Conservation (phyloP, 2,797 vertebrate genomes). For the Phalloptychus januarius region DNA sequence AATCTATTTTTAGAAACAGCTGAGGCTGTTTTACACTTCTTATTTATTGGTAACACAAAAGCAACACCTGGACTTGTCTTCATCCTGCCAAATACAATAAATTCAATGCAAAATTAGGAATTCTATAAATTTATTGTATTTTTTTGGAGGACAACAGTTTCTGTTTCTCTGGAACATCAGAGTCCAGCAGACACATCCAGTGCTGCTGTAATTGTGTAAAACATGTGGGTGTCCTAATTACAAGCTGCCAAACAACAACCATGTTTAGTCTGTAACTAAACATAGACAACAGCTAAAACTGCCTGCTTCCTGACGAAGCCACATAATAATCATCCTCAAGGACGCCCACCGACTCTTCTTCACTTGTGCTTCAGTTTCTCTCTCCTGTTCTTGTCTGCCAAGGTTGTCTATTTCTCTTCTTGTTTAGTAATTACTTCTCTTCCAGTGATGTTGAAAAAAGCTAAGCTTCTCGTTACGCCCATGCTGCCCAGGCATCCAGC, state of each 20-base stretch:
- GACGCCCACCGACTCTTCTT: constrained; percentile 35
- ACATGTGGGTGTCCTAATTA: constrained; percentile 65
- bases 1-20: background rate
- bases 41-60: background rate
- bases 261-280: constrained; percentile 37
- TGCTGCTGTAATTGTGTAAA: constrained; percentile 27
- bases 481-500: background rate
- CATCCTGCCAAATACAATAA: background rate
- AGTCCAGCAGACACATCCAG: constrained; percentile 8
- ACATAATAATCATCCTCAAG: constrained; percentile 58
- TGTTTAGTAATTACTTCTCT: constrained; percentile 40
- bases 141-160: background rate
- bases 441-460: constrained; percentile 33
- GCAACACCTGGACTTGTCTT: background rate
- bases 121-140: background rate
- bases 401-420: constrained; percentile 24
- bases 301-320: constrained; percentile 36
- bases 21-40: background rate
- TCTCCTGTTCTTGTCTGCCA: constrained; percentile 15
- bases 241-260: constrained; percentile 49
- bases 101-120: background rate
- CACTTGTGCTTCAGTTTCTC: constrained; percentile 12
- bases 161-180: constrained; percentile 8
- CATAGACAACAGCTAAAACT: constrained; percentile 45
- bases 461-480: constrained; percentile 32